Base-by-base conservation (phyloP, 2,888 invertebrate species). In the Zelleria hepariella region DNA sequence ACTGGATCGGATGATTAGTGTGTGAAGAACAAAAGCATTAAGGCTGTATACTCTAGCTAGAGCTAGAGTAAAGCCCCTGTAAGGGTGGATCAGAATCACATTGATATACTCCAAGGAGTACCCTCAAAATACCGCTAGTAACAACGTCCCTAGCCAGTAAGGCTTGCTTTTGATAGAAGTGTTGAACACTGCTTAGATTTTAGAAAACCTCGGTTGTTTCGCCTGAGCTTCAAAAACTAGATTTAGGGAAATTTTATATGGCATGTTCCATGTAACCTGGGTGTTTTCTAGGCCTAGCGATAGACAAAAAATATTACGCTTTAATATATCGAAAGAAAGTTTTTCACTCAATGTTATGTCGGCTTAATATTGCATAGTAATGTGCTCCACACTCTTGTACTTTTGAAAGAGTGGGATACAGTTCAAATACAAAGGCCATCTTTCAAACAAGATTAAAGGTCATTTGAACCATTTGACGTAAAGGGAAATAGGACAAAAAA, bases 281-380 rank as follows among this genome's bases (percentile, higher is more conserved):
- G n/a, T n/a, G n/a, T n/a, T n/a, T n/a, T n/a, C n/a, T n/a, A n/a
- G n/a, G n/a, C n/a, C n/a, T n/a, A n/a, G n/a, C n/a, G n/a, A n/a
- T n/a, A n/a, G n/a, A n/a, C n/a, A n/a, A n/a, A n/a, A n/a, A n/a
- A n/a, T n/a, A 60, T 49, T 59, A 24, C 20, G 60, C 51, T 58
- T 52, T 57, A 58, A 51, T 53, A 51, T 27, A n/a, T 32, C 27
- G 49, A 54, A 49, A 59, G 48, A 57, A 59, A 56, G 32, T 8
- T 5, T 23, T 58, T 57, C 26, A 56, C 23, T 21, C 42, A 56
- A 53, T 51, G 32, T 42, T 42, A 42, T 4, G 32, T 1, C 32
- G 15, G 0, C 3, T 42, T 42, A 2, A 42, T 2, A 42, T 42
- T 42, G 10, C 32, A 32, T 5, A 32, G 10, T 2, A 6, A 32